Percentiles rank a stretch among this genome's conserved stretches.
phyloP scores from a whole-genome alignment of 1,140 invertebrate genomes.

The Panulirus ornatus region DNA sequence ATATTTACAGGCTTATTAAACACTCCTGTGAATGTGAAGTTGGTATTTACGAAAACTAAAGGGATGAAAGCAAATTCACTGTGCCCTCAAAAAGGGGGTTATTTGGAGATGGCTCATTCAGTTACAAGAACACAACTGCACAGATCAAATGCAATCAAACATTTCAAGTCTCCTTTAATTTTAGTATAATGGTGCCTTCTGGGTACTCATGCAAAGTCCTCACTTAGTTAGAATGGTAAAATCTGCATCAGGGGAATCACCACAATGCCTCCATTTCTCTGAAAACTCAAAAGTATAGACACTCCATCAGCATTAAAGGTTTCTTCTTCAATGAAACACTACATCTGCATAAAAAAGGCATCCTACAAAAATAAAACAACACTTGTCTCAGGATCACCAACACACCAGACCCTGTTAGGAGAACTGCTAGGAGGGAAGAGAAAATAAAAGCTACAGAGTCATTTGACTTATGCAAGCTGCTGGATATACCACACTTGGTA shows the following conservation, averaged over 20 bases:
- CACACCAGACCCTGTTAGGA: constrained; percentile 66
- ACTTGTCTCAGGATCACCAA: constrained; percentile 43
- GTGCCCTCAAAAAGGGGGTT: background rate
- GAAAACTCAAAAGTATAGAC: constrained; percentile 53
- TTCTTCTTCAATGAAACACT: constrained; percentile 31
- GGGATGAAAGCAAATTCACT: constrained; percentile 30
- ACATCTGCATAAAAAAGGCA: constrained; percentile 38
- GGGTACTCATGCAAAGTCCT: constrained; percentile 50
- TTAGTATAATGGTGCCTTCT: constrained; percentile 15
- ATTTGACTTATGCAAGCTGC: constrained; percentile 43
- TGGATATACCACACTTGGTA: constrained; percentile 45
- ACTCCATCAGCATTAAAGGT: constrained; percentile 50
- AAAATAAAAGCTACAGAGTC: constrained; percentile 48
- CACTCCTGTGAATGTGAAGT: background rate
- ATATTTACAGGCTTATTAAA: constrained; percentile 19
- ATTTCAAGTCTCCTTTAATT: constrained; percentile 13
- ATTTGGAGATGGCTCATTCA: constrained; percentile 20
- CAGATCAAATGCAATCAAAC: constrained; percentile 40
- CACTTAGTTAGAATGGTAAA: constrained; percentile 45
- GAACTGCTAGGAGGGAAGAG: constrained; percentile 15
- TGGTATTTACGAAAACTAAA: background rate
- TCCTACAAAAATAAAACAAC: constrained; percentile 50
- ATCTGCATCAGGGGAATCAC: constrained; percentile 49
- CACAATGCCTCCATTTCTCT: constrained; percentile 65
- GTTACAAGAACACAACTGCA: constrained; percentile 17